Base-by-base conservation (phyloP, 92 coral and sea anemone genomes). In the Phenganax subtilis region DNA sequence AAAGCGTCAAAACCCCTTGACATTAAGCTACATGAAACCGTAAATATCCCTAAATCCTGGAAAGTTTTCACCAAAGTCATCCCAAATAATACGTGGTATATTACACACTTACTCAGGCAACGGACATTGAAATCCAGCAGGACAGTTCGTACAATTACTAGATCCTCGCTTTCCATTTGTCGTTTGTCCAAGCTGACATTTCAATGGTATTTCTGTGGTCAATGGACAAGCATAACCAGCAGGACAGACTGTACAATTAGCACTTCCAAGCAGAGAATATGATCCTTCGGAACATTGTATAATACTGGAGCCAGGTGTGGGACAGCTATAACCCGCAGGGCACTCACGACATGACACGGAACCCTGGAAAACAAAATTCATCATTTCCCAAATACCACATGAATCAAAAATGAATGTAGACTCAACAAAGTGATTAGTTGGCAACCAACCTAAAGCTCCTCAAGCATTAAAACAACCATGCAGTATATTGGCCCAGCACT, bases 281-380 rank as follows among this genome's bases (percentile, higher is more conserved):
- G 84, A 85, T 9, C 99, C 99, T 20, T 82, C 55, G 12, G 87
- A 54, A 71, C 99, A 96, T 3, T 67, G 75, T 11, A 84, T 15
- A 12, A 87, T 82, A 1, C 91, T 25, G 15, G 90, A 88, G 58
- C 88, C 88, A 7, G 99, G 97, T 27, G 85, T 75, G 3, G 96
- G 90, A 58, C 99, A 96, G 77, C 99, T 96, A 76, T 72, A 83
- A 5, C 99, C 99, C 51, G 97, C 89, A 74, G 96, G 99, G 72
- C 99, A 96, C 59, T 91, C 90, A 28, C 79, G 84, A 81, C 99
- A 96, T 0, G 83, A 90, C 15, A 91, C 86, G 30, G 97, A 92
- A 75, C 91, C 97, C 99, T 96, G 82, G 9, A 77, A 72, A 17
- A 69, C n/a, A 72, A 9, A 51, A 37, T 37, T 37, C 47, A 37